Evolutionary conservation across 2,888 invertebrate genomes (phyloP).

Genomic region (Drosophila neotestacea): DNA sequence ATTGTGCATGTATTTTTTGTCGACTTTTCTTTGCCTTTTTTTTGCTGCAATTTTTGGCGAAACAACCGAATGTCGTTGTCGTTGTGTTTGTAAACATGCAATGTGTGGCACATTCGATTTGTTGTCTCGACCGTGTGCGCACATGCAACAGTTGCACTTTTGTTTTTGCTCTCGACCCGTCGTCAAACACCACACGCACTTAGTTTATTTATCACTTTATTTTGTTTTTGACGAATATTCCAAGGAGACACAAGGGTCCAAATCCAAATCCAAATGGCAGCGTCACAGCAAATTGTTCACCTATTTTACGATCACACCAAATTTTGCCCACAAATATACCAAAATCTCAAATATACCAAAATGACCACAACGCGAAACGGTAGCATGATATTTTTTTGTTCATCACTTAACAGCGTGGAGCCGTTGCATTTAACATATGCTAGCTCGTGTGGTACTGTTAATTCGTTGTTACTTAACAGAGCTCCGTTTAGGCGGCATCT

Average conservation of each 20-base stretch:
- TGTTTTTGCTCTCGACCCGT: constrained; percentile 22
- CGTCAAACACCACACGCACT: constrained; percentile 22
- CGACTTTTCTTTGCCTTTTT: constrained; percentile 22
- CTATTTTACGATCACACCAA: constrained; percentile 60
- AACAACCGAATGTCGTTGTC: constrained; percentile 30
- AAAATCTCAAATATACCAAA: not conserved
- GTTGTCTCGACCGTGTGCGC: constrained; percentile 33
- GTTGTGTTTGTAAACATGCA: constrained; percentile 66
- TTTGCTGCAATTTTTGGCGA: constrained; percentile 55
- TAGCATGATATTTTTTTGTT: constrained; percentile 20
- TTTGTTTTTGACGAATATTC: constrained; percentile 43
- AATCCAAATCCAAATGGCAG: constrained; percentile 61
- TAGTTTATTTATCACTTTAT: constrained; percentile 23
- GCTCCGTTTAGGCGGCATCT: too few relatives aligned
- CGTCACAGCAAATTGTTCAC: constrained; percentile 62
- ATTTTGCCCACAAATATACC: constrained; percentile 39
- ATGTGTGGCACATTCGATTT: constrained; percentile 61
- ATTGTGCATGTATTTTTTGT: too few relatives aligned
- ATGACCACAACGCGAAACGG: constrained; percentile 12
- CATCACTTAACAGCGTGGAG: too few relatives aligned
- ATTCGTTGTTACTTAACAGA: too few relatives aligned
- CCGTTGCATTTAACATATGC: too few relatives aligned
- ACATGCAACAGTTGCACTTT: constrained; percentile 55
- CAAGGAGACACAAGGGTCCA: constrained; percentile 47
- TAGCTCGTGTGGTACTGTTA: too few relatives aligned